phyloP scores from a whole-genome alignment of 1,140 invertebrate species.

The Yoshiicerus persimilis region DNA sequence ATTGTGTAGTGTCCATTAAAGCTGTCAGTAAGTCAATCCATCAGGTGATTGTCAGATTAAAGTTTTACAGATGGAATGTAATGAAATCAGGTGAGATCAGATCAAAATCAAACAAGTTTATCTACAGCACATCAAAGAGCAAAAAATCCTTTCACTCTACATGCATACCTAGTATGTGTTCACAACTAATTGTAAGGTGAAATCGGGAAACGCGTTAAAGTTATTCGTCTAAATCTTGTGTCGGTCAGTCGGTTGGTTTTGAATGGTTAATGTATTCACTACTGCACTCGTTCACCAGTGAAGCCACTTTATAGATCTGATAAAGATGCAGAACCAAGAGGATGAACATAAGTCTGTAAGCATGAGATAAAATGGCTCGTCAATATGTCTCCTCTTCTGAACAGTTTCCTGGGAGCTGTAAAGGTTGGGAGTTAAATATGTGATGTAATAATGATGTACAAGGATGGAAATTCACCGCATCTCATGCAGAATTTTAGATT shows the following conservation, averaged over 20 bases:
- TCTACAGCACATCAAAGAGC: not conserved
- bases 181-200: too few species aligned
- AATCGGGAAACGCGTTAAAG: too few species aligned
- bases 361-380: not conserved
- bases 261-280: not conserved
- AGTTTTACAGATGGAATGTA: not conserved
- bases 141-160: not conserved
- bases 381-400: not conserved
- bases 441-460: not conserved
- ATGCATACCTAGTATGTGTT: not conserved
- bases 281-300: not conserved
- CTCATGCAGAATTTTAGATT: not conserved
- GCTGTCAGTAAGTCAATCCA: constrained; percentile 16
- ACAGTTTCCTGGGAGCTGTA: not conserved
- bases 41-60: constrained; percentile 12
- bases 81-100: constrained; percentile 7
- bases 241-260: not conserved
- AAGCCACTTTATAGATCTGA: not conserved
- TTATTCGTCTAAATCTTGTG: not conserved
- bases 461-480: not conserved
- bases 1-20: not conserved
- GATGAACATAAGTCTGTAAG: not conserved
- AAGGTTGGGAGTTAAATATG: not conserved
- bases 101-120: constrained; percentile 10
- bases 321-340: not conserved